phyloP scores from a whole-genome alignment of 2,888 invertebrate species.

The Gortyna flavago region DNA sequence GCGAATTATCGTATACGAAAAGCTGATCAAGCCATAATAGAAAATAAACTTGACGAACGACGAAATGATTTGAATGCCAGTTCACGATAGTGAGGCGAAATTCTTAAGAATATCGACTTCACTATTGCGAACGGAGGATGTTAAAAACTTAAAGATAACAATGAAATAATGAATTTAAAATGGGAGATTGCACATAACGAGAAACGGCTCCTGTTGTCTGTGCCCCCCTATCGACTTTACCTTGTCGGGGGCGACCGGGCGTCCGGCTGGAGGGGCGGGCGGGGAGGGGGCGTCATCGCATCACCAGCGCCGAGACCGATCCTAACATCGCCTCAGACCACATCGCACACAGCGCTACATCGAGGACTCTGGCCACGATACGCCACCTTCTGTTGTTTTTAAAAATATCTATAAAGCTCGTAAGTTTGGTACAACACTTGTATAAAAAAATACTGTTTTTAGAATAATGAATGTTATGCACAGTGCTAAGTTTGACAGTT shows the following conservation, averaged over 20 bases:
- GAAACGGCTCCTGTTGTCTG: slow-evolving; percentile 82
- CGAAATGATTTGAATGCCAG: slow-evolving; percentile 54
- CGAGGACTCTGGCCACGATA: slow-evolving; percentile 87
- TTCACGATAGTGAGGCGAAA: slow-evolving; percentile 54
- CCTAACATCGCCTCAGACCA: slow-evolving; percentile 88
- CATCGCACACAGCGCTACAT: slow-evolving; percentile 88
- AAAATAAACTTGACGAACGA: slow-evolving; percentile 66
- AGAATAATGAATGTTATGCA: slow-evolving; percentile 68
- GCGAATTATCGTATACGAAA: slow-evolving; percentile 79
- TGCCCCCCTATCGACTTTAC: slow-evolving; percentile 87
- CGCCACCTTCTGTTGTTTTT: slow-evolving; percentile 90
- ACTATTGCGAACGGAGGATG: slow-evolving; percentile 68
- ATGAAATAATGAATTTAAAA: slow-evolving; percentile 80
- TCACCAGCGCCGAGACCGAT: slow-evolving; percentile 74
- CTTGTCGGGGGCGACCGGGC: slow-evolving; percentile 75
- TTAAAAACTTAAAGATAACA: slow-evolving; percentile 73
- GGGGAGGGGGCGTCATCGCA: slow-evolving; percentile 66
- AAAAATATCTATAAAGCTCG: slow-evolving; percentile 88
- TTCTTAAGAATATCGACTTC: slow-evolving; percentile 37
- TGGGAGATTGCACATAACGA: slow-evolving; percentile 85
- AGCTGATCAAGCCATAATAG: slow-evolving; percentile 68
- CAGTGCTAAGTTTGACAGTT: slow-evolving; percentile 68
- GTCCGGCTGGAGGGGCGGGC: slow-evolving; percentile 66
- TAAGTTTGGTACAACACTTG: slow-evolving; percentile 70
- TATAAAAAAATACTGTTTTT: slow-evolving; percentile 65